Evolutionary conservation across 2,888 invertebrate species (phyloP), one percentile per base, ranked within the genome.

Genomic region (Leucania comma): DNA sequence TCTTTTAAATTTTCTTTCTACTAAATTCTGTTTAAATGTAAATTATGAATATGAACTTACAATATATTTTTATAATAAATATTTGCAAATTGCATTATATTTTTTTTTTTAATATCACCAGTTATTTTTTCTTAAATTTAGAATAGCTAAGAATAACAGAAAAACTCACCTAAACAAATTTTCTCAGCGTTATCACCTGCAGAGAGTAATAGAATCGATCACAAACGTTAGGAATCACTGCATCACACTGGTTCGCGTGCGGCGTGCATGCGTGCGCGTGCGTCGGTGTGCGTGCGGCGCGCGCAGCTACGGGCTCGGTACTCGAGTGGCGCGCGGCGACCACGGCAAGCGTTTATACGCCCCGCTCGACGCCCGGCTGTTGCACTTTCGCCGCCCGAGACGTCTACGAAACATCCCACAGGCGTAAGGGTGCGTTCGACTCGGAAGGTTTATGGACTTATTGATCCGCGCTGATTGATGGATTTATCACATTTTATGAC

Each of bases 381-480:
- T 89, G 89, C 89, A 95, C 95, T 95, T 95, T 95, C 95, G 95
- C 94, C 90, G 87, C 84, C 74, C 80, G 78, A 42, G 42, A 72
- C 75, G 82, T 78, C 80, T 79, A 64, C 57, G 63, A 80, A 79
- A 82, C 80, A 80, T 82, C 78, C 68, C 74, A 78, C 76, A 80
- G 78, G 83, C 76, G 67, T 76, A 80, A 81, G 80, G 83, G 75
- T 81, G 76, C 72, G 66, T 69, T 62, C 64, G 73, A 56, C 53
- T 72, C 62, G 73, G 51, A 29, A 32, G 60, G 42, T 57, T 53
- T 76, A 74, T 56, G 57, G 61, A 35, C 82, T 72, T 79, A 72
- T 72, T 71, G 32, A 14, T 63, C 22, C 29, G 57, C 35, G n/a
- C n/a, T 76, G 72, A 78, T 71, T 81, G 66, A 81, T 64, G 22